Evolutionary conservation across 2,113 vertebrate species (phyloP).

Genomic region (Sylvilagus bachmani): DNA sequence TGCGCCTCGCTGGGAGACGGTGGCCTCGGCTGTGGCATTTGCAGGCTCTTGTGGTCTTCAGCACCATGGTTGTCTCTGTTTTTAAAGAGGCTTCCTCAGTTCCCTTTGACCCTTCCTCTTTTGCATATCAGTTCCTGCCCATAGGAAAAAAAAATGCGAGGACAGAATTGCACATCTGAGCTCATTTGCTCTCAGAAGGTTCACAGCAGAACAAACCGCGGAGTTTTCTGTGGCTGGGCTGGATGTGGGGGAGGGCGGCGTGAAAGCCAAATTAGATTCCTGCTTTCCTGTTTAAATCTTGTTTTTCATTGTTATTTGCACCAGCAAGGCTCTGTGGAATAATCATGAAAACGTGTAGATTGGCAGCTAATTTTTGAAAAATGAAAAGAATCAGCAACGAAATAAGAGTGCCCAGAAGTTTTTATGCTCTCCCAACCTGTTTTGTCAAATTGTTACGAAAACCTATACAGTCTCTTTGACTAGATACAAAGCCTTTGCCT

Average conservation of each 20-base stretch:
- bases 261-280: background rate
- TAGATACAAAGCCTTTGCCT: slow-evolving; percentile 33
- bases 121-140: slow-evolving; percentile 64
- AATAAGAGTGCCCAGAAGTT: slow-evolving; percentile 57
- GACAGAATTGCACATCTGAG: slow-evolving; percentile 2
- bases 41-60: background rate
- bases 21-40: background rate
- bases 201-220: background rate
- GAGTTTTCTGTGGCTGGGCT: background rate
- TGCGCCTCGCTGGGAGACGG: background rate
- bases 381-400: slow-evolving; percentile 69
- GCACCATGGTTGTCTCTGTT: background rate
- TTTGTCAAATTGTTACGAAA: slow-evolving; percentile 57
- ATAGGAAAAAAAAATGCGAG: background rate
- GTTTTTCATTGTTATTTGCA: slow-evolving; percentile 61
- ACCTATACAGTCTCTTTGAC: background rate
- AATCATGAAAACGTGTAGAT: slow-evolving; percentile 48
- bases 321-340: slow-evolving; percentile 30
- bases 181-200: slow-evolving; percentile 45
- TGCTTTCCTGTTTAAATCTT: slow-evolving; percentile 32
- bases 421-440: slow-evolving; percentile 13
- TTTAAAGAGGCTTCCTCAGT: slow-evolving; percentile 6
- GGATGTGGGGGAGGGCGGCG: background rate
- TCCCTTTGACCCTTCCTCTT: slow-evolving; percentile 60
- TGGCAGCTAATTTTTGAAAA: slow-evolving; percentile 77